phyloP scores from a whole-genome alignment of 2,797 vertebrate species.

The Galagoides demidoff region DNA sequence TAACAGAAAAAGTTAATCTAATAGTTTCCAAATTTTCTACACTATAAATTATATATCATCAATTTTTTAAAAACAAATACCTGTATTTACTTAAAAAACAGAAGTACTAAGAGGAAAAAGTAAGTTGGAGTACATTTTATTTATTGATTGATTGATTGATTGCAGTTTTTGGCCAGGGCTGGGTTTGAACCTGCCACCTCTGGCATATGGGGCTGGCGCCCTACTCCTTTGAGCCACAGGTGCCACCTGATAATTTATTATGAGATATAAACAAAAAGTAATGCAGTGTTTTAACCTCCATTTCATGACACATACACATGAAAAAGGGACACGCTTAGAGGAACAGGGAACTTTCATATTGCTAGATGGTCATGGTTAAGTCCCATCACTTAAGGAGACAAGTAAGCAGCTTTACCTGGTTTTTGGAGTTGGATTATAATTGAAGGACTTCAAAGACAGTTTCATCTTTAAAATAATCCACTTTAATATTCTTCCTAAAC shows the following conservation, averaged over 20 bases:
- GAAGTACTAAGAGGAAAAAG: background rate
- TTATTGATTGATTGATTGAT: too few species aligned
- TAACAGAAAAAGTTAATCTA: background rate
- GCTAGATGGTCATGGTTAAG: background rate
- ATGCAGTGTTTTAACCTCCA: background rate
- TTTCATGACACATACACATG: background rate
- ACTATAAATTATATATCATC: constrained; percentile 12
- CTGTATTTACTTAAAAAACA: background rate
- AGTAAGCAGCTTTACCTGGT: background rate
- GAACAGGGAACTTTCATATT: background rate
- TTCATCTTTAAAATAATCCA: background rate
- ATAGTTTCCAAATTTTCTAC: background rate
- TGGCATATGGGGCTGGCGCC: too few species aligned
- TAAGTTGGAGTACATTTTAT: background rate
- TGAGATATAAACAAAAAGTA: background rate
- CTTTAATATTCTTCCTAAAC: constrained; percentile 34
- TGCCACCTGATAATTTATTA: background rate
- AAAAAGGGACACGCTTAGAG: background rate
- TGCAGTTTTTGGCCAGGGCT: too few species aligned
- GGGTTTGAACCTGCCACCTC: too few species aligned
- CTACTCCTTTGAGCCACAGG: too few species aligned
- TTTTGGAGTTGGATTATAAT: background rate
- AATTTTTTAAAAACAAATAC: constrained; percentile 8
- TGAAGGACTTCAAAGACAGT: background rate
- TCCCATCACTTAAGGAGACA: background rate